These are phyloP conservation scores for Tupiocoris notatus DNA, from an alignment of 2,888 invertebrate species.

Conservation along the genomic window DNA sequence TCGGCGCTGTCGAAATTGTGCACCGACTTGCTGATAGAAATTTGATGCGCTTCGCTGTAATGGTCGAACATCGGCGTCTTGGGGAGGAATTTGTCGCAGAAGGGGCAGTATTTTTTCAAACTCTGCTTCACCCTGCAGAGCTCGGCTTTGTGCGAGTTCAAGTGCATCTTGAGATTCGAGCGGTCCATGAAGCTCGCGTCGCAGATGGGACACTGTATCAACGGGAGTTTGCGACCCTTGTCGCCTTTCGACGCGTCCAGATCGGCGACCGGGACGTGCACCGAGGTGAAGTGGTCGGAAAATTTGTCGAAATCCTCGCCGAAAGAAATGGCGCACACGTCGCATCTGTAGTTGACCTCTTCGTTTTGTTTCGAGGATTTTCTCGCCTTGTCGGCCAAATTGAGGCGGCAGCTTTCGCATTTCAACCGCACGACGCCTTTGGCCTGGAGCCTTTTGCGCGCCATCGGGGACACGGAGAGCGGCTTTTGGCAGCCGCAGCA, in stretches of 20 bases:
- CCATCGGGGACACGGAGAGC: background rate
- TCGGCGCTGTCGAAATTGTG: background rate
- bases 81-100: background rate
- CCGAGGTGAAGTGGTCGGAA: slow-evolving; percentile 13
- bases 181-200: slow-evolving; percentile 5
- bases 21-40: background rate
- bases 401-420: background rate
- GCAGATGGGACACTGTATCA: slow-evolving; percentile 25
- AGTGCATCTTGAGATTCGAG: slow-evolving; percentile 10
- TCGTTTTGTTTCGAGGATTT: slow-evolving; percentile 3
- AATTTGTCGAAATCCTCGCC: slow-evolving; percentile 14
- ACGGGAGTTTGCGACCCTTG: background rate
- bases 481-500: slow-evolving; percentile 14
- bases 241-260: background rate
- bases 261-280: slow-evolving; percentile 17
- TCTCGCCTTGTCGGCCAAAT: background rate
- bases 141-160: slow-evolving; percentile 7
- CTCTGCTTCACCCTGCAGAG: background rate
- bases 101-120: background rate
- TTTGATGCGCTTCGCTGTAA: background rate
- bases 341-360: slow-evolving; percentile 18
- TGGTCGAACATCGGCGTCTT: background rate
- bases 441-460: background rate
- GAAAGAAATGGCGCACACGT: slow-evolving; percentile 15
- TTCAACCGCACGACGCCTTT: slow-evolving; percentile 9